Evolutionary conservation across 2,888 invertebrate genomes (phyloP).

Genomic region (Scaptomyza polygonia): DNA sequence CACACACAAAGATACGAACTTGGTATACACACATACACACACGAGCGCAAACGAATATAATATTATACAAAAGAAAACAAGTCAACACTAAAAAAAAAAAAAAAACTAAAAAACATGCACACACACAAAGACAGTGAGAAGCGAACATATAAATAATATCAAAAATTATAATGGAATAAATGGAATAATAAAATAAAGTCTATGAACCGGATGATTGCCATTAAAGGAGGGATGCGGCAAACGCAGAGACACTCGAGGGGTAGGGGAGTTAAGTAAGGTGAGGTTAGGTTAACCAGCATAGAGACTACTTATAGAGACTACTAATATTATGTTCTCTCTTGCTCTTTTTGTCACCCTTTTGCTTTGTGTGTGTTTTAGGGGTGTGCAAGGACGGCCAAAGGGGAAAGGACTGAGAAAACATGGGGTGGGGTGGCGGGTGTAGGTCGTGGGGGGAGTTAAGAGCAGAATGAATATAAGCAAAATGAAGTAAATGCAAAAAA

Average conservation of each 20-base stretch:
- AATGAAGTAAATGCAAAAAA: slow-evolving; percentile 23
- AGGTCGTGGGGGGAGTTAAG: too few relatives aligned
- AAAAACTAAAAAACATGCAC: slow-evolving; percentile 61
- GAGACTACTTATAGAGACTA: slow-evolving; percentile 64
- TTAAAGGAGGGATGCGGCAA: slow-evolving; percentile 23
- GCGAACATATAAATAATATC: slow-evolving; percentile 76
- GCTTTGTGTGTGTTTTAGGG: slow-evolving; percentile 35
- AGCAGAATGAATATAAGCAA: slow-evolving; percentile 26
- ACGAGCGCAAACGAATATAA: slow-evolving; percentile 62
- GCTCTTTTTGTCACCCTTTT: slow-evolving; percentile 9
- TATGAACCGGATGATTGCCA: slow-evolving; percentile 67
- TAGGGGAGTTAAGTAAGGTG: slow-evolving; percentile 34
- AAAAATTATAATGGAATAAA: slow-evolving; percentile 80
- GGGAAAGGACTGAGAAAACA: too few relatives aligned
- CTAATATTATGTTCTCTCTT: slow-evolving; percentile 67
- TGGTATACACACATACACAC: slow-evolving; percentile 60
- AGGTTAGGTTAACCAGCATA: slow-evolving; percentile 62
- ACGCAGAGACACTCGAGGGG: background rate
- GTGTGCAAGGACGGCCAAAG: slow-evolving; percentile 50
- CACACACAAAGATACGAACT: slow-evolving; percentile 70
- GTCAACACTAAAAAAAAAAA: slow-evolving; percentile 72
- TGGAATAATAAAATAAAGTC: slow-evolving; percentile 77
- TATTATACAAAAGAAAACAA: slow-evolving; percentile 79
- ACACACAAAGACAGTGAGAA: slow-evolving; percentile 58
- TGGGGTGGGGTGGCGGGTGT: too few relatives aligned